Conservation (phyloP, 2,113 vertebrate genomes). For the Panthera tigris region DNA sequence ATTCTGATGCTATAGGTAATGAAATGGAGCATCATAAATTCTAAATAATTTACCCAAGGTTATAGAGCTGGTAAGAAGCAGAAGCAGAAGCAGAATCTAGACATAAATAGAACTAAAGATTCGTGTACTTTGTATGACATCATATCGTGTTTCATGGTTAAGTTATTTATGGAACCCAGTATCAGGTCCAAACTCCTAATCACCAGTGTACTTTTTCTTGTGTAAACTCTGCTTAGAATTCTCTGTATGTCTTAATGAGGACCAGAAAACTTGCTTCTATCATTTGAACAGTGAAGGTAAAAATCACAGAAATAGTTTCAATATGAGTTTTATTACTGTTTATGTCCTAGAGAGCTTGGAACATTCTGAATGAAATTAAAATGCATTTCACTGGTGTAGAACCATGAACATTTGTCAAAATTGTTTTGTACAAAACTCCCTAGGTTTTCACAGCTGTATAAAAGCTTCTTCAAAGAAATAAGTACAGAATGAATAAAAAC, state of each 20-base stretch:
- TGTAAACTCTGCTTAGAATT: not conserved
- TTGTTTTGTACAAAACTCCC: conserved; percentile 68
- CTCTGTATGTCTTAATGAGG: not conserved
- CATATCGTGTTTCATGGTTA: not conserved
- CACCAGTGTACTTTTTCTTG: not conserved
- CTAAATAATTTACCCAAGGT: not conserved
- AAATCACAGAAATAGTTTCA: conserved; percentile 60
- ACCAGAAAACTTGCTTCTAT: not conserved
- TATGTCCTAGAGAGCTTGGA: conserved; percentile 51
- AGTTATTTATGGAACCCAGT: not conserved
- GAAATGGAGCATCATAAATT: not conserved
- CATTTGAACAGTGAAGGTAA: conserved; percentile 45
- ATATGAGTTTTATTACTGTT: conserved; percentile 63
- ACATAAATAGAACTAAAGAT: not conserved
- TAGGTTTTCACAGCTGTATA: conserved; percentile 77
- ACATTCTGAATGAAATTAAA: conserved; percentile 73
- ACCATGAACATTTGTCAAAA: conserved; percentile 77
- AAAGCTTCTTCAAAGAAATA: conserved; percentile 69
- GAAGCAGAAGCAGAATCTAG: not conserved
- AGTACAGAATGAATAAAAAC: conserved; percentile 67
- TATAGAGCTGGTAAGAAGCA: not conserved
- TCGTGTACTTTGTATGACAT: not conserved
- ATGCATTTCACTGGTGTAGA: conserved; percentile 64
- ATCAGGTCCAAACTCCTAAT: not conserved
- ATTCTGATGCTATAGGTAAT: not conserved